Evolutionary conservation across 2,888 invertebrate genomes (phyloP).

Genomic region (Mamestra brassicae): DNA sequence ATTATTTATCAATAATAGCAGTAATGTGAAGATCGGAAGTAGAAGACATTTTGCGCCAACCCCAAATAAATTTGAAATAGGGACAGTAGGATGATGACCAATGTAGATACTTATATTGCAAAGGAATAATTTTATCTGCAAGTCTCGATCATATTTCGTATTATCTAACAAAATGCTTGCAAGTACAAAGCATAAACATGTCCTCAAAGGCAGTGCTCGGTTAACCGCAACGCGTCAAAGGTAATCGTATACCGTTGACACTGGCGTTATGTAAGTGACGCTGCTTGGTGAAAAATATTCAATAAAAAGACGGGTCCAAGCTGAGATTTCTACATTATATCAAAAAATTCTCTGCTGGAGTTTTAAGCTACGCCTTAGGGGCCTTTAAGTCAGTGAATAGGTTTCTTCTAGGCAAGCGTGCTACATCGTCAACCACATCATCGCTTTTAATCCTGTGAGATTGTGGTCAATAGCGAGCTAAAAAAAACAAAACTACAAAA

Average conservation of each 20-base stretch:
- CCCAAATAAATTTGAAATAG: too few relatives aligned
- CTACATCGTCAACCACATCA: too few relatives aligned
- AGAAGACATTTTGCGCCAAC: too few relatives aligned
- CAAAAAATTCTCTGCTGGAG: not conserved
- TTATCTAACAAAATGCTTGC: constrained; percentile 21
- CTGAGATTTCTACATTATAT: not conserved
- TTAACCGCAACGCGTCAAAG: constrained; percentile 62
- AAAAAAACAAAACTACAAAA: too few relatives aligned
- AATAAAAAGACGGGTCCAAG: not conserved
- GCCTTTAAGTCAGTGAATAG: too few relatives aligned
- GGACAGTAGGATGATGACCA: too few relatives aligned
- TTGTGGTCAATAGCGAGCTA: too few relatives aligned
- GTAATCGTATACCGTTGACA: constrained; percentile 58
- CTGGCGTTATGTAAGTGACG: constrained; percentile 19
- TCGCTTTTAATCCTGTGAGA: too few relatives aligned
- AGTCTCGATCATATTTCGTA: constrained; percentile 9
- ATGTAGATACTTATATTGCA: too few relatives aligned
- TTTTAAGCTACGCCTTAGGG: too few relatives aligned
- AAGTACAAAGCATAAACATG: constrained; percentile 34
- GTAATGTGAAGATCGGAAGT: too few relatives aligned
- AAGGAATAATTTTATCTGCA: not conserved
- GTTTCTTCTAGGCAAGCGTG: too few relatives aligned
- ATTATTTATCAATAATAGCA: not conserved
- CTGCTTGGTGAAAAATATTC: constrained; percentile 15
- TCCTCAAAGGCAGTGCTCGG: constrained; percentile 50